phyloP scores from a whole-genome alignment of 2,888 invertebrate genomes.

The Phrixothrix hirtus region DNA sequence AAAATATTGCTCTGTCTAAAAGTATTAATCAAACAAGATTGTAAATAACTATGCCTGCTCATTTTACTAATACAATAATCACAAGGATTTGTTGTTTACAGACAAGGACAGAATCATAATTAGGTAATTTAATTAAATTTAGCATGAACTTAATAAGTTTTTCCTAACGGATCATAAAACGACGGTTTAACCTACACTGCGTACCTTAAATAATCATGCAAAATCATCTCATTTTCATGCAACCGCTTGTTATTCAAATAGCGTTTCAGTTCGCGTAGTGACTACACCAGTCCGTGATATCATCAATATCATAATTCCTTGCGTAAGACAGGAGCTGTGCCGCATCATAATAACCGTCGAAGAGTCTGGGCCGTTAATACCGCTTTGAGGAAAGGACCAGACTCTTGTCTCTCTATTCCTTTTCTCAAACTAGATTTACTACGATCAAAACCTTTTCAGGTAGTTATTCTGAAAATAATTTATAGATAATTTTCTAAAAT shows the following conservation, averaged over 20 bases:
- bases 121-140: no score
- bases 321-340: conserved; percentile 51
- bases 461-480: no score
- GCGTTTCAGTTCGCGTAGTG: conserved; percentile 28
- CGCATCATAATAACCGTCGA: conserved; percentile 28
- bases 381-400: not conserved
- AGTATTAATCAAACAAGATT: no score
- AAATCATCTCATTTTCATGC: conserved; percentile 32
- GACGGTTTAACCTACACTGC: conserved; percentile 16
- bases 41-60: no score
- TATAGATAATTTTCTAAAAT: not conserved
- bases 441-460: no score
- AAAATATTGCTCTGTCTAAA: no score
- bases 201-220: conserved; percentile 29
- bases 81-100: no score
- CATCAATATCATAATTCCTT: conserved; percentile 54
- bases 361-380: conserved; percentile 7
- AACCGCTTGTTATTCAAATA: conserved; percentile 32
- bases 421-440: not conserved
- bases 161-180: conserved; percentile 1
- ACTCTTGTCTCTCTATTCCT: not conserved
- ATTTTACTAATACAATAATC: no score
- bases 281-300: conserved; percentile 47
- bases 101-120: no score
- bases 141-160: no score